A percentile compares a stretch with the other conserved stretches of the same genome.
Conservation (phyloP, 1,140 invertebrate species). For the Psilanteris sp. region DNA sequence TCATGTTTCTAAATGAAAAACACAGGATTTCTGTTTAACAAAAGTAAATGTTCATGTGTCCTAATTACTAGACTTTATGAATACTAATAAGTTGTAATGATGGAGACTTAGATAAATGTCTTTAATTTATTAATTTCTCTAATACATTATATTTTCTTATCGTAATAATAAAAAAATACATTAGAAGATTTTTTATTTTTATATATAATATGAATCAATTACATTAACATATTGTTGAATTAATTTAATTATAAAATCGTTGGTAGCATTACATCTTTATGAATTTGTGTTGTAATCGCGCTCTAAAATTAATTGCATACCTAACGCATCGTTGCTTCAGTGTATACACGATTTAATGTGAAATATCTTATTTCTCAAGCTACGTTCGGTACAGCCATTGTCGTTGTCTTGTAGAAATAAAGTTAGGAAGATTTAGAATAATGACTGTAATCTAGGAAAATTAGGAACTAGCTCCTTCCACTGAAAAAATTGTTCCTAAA, state of each 20-base stretch:
- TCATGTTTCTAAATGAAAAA: too few species aligned
- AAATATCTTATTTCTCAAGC: slow-evolving; percentile 52
- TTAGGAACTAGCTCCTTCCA: slow-evolving; percentile 16
- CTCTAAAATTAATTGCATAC: slow-evolving; percentile 41
- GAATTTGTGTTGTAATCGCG: slow-evolving; percentile 32
- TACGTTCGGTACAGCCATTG: slow-evolving; percentile 33
- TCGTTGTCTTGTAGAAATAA: slow-evolving; percentile 46
- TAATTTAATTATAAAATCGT: slow-evolving; percentile 26
- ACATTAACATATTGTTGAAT: not conserved
- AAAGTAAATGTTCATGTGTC: too few species aligned
- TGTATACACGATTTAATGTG: slow-evolving; percentile 44
- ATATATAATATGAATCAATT: too few species aligned
- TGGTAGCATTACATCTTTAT: slow-evolving; percentile 21
- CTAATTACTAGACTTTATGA: too few species aligned
- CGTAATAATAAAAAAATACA: too few species aligned
- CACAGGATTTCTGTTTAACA: too few species aligned
- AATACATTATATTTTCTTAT: too few species aligned
- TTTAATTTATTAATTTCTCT: too few species aligned
- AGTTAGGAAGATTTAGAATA: slow-evolving; percentile 30
- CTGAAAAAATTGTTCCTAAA: too few species aligned
- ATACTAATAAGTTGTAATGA: too few species aligned
- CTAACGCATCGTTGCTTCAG: slow-evolving; percentile 44
- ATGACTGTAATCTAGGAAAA: slow-evolving; percentile 35
- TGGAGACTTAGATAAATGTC: too few species aligned
- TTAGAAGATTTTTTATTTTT: too few species aligned